These are phyloP conservation scores for Isaurus tuberculatus DNA, from an alignment of 92 coral and sea anemone genomes.

Conservation along the genomic window DNA sequence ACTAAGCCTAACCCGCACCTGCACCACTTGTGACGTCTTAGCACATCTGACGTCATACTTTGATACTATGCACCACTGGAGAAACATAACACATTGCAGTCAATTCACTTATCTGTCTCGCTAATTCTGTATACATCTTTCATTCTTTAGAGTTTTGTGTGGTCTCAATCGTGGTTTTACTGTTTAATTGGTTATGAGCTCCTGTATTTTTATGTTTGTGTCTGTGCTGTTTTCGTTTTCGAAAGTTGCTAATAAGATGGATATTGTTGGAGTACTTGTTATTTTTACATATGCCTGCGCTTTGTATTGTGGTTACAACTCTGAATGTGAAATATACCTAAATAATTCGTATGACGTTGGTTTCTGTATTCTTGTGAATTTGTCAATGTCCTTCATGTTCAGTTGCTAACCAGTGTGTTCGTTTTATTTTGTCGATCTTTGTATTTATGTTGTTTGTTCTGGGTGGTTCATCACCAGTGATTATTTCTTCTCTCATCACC, in stretches of 20 bases:
- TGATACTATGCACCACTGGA: conserved; percentile 25
- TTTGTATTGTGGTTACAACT: too few relatives aligned
- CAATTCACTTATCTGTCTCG: neutral
- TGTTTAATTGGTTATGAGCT: neutral
- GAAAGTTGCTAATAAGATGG: too few relatives aligned
- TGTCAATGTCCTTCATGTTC: too few relatives aligned
- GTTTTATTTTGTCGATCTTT: neutral
- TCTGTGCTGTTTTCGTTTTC: too few relatives aligned
- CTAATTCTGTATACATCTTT: neutral
- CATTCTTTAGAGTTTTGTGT: neutral
- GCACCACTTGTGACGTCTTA: conserved; percentile 13
- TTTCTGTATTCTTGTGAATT: too few relatives aligned
- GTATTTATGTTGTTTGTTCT: neutral
- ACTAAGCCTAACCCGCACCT: conserved; percentile 37
- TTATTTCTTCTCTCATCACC: neutral
- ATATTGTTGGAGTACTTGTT: too few relatives aligned
- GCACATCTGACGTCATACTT: neutral
- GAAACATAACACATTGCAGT: conserved; percentile 49
- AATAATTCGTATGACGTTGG: too few relatives aligned
- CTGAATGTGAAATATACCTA: neutral
- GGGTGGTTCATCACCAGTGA: neutral
- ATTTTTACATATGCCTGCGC: too few relatives aligned
- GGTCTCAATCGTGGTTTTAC: neutral
- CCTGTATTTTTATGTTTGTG: too few relatives aligned
- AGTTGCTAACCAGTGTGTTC: neutral